phyloP scores from a whole-genome alignment of 2,888 invertebrate species.

The Graphium colonna region DNA sequence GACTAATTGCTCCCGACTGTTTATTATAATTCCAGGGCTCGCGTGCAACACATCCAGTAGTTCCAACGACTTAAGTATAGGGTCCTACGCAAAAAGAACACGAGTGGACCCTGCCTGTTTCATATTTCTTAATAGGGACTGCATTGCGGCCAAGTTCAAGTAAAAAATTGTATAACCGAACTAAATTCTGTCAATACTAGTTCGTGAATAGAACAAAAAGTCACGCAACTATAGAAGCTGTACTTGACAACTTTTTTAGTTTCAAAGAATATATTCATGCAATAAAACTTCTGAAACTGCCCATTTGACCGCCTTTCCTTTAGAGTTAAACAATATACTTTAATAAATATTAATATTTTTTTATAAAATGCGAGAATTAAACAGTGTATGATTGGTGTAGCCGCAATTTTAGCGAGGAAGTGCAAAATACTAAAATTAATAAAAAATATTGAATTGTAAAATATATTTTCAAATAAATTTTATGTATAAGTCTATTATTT shows the following conservation, averaged over 20 bases:
- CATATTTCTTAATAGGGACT: conserved; percentile 18
- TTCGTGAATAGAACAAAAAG: conserved; percentile 3
- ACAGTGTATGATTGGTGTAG: too few relatives aligned
- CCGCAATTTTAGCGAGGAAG: too few relatives aligned
- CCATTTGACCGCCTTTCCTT: too few relatives aligned
- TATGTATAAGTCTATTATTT: too few relatives aligned
- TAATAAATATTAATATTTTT: too few relatives aligned
- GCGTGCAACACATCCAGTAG: conserved; percentile 23
- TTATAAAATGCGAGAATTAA: too few relatives aligned
- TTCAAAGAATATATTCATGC: not conserved
- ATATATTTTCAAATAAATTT: too few relatives aligned
- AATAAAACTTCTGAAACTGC: not conserved
- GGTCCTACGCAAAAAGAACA: conserved; percentile 17
- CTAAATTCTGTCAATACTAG: conserved; percentile 5
- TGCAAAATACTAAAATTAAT: too few relatives aligned
- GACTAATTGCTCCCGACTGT: conserved; percentile 20
- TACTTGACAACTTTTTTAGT: not conserved
- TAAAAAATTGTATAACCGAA: conserved; percentile 11
- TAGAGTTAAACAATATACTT: too few relatives aligned
- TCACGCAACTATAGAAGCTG: not conserved
- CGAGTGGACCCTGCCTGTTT: not conserved
- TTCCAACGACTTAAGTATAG: conserved; percentile 17
- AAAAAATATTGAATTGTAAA: too few relatives aligned
- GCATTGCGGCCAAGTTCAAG: conserved; percentile 2
- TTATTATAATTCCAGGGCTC: conserved; percentile 19